Evolutionary conservation across 2,888 invertebrate genomes (phyloP).

Genomic region (Operophtera brumata): DNA sequence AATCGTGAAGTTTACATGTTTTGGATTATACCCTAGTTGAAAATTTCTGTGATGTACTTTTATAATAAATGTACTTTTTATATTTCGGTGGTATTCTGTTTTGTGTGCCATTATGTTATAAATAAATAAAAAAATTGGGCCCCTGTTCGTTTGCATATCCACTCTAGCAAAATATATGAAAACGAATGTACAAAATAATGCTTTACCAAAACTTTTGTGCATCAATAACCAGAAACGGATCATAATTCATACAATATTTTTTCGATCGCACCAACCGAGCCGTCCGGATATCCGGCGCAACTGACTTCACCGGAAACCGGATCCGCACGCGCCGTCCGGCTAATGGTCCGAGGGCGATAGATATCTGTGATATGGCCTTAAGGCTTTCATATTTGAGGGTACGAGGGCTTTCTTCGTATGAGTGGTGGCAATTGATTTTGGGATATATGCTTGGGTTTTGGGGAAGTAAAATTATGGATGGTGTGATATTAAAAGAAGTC

Average conservation of each 20-base stretch:
- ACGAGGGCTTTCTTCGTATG: constrained; percentile 7
- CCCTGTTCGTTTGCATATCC: too few species aligned
- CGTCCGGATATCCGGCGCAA: constrained; percentile 37
- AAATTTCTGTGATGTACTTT: too few species aligned
- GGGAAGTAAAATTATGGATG: neutral
- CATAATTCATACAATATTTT: constrained; percentile 35
- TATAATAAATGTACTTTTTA: too few species aligned
- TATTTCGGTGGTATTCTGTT: too few species aligned
- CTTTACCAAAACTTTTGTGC: constrained; percentile 11
- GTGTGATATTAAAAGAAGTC: too few species aligned
- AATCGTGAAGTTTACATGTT: too few species aligned
- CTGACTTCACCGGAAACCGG: constrained; percentile 49
- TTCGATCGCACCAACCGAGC: constrained; percentile 24
- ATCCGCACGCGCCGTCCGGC: constrained; percentile 40
- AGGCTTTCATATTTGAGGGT: constrained; percentile 21
- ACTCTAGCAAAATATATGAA: too few species aligned
- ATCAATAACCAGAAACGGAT: constrained; percentile 20
- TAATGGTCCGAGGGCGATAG: constrained; percentile 52
- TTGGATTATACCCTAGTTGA: too few species aligned
- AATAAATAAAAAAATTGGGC: too few species aligned
- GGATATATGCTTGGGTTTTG: neutral
- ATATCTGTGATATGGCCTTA: constrained; percentile 28
- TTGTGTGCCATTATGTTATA: too few species aligned
- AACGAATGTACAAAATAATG: neutral
- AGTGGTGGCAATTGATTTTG: constrained; percentile 15